Percentiles rank a stretch among this genome's conserved stretches.
These are phyloP conservation scores for Metalampra italica DNA, from an alignment of 2,888 invertebrate genomes.

Conservation along the genomic window DNA sequence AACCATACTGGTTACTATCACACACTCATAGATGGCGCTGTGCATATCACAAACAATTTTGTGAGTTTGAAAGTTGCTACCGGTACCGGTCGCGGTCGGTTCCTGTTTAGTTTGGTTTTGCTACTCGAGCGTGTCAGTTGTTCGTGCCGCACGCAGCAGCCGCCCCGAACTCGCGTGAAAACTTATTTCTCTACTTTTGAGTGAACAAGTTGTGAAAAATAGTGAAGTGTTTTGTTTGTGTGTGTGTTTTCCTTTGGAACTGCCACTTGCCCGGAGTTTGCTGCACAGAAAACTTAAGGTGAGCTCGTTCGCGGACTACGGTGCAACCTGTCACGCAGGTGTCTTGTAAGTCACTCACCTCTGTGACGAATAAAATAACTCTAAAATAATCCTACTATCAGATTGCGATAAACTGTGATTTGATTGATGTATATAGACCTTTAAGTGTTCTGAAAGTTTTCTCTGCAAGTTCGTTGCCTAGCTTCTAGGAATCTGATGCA, in stretches of 20 bases:
- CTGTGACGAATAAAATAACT: slow-evolving; percentile 38
- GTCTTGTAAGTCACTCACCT: slow-evolving; percentile 72
- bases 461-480: too few relatives aligned
- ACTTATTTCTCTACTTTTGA: slow-evolving; percentile 52
- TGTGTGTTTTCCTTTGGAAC: slow-evolving; percentile 31
- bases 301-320: slow-evolving; percentile 46
- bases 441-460: not conserved
- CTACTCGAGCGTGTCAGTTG: slow-evolving; percentile 34
- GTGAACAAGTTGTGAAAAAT: slow-evolving; percentile 40
- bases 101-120: slow-evolving; percentile 55
- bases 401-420: slow-evolving; percentile 15
- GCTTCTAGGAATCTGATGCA: too few relatives aligned
- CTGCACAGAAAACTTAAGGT: slow-evolving; percentile 42
- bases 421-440: slow-evolving; percentile 7
- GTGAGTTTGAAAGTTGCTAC: slow-evolving; percentile 19
- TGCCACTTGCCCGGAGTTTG: slow-evolving; percentile 24
- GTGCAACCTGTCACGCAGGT: slow-evolving; percentile 75
- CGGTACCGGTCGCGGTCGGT: slow-evolving; percentile 14
- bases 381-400: slow-evolving; percentile 1
- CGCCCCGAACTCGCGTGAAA: slow-evolving; percentile 56
- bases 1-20: not conserved
- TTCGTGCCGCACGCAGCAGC: slow-evolving; percentile 30
- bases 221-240: slow-evolving; percentile 39
- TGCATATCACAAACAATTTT: slow-evolving; percentile 5
- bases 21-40: slow-evolving; percentile 14